phyloP scores from a whole-genome alignment of 2,888 invertebrate genomes.

The Eudasyphora cyanicolor region DNA sequence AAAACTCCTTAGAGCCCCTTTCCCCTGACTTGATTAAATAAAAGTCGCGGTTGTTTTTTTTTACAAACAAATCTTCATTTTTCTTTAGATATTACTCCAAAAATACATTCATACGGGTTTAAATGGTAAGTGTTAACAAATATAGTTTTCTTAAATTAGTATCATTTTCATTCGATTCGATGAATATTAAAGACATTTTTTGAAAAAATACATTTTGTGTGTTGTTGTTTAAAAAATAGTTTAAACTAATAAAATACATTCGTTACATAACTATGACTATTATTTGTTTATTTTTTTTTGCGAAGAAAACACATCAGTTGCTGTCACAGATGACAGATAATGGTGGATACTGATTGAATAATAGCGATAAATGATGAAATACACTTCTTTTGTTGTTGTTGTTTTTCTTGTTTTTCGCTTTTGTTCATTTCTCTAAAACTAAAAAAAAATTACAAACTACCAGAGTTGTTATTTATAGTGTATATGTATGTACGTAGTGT shows the following conservation, averaged over 20 bases:
- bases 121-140: conserved; percentile 20
- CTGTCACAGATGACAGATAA: background rate
- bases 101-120: background rate
- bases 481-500: background rate
- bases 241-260: conserved; percentile 37
- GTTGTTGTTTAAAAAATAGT: background rate
- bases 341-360: background rate
- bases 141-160: background rate
- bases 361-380: background rate
- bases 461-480: conserved; percentile 46
- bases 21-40: background rate
- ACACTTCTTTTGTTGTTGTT: background rate
- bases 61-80: conserved; percentile 3
- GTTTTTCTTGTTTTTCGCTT: background rate
- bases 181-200: background rate
- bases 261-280: conserved; percentile 64
- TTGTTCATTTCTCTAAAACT: background rate
- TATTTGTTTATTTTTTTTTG: conserved; percentile 44
- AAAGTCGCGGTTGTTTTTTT: conserved; percentile 33
- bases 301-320: conserved; percentile 13
- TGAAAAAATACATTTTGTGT: background rate
- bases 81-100: conserved; percentile 12
- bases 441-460: conserved; percentile 46
- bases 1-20: no score
- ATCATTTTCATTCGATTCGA: conserved; percentile 13